Base-by-base conservation (phyloP, 1,140 invertebrate genomes). In the Dendrolimus punctatus region DNA sequence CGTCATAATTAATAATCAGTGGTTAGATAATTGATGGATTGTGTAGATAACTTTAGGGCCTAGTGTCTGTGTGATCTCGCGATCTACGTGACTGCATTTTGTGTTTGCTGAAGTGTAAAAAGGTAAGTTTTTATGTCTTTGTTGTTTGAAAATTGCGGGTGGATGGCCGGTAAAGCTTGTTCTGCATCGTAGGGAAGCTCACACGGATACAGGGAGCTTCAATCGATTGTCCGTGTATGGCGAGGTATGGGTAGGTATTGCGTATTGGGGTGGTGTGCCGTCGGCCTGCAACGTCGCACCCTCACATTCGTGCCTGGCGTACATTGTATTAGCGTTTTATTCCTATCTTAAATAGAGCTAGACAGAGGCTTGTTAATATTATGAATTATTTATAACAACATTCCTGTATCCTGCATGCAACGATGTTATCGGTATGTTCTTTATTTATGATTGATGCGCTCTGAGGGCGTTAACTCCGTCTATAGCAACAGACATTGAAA, bases 111-210 rank as follows among this genome's bases (percentile, higher is more conserved):
- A 71, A 68, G 76, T 79, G 80, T 76, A 59, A 77, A 76, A 64
- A 80, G 80, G 80, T 84, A 65, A 79, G 80, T 84, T 80, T 76
- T 80, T 67, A 58, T 64, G 58, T 67, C 64, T 58, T 65, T 71
- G 71, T 70, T 59, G 57, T 62, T 64, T 68, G 65, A 73, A 58
- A 67, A 66, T 67, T 62, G 62, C 49, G 64, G 68, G 58, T 62
- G 62, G 62, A 55, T 59, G 61, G 60, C 60, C 62, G 57, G 57
- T 52, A 40, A 49, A 42, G 55, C 39, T 45, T 63, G 64, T 64
- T 66, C 64, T 62, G 55, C 66, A 71, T 49, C 46, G 57, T 57
- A 66, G 76, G 78, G 75, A 68, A 75, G 79, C 65, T 49, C 55
- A 61, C 23, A 23, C 23, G 23, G 23, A 23, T 23, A 45, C 43